phyloP scores from a whole-genome alignment of 1,140 invertebrate species.

The Hyphantria cunea region DNA sequence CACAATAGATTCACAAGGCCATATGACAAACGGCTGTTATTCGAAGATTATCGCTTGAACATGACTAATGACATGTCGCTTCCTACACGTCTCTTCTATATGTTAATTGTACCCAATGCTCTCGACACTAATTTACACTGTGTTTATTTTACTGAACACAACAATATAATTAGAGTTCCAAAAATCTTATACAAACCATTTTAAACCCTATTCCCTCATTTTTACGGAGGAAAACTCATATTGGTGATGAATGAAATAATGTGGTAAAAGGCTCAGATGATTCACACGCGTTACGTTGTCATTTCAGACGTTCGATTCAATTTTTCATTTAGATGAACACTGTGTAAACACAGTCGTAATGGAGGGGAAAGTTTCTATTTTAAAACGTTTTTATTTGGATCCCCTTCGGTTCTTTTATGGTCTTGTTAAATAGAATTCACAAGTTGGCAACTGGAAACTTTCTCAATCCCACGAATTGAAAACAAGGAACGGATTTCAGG shows the following conservation, averaged over 20 bases:
- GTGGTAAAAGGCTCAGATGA: slow-evolving; percentile 45
- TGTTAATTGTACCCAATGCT: slow-evolving; percentile 72
- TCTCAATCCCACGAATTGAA: slow-evolving; percentile 21
- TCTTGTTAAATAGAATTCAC: slow-evolving; percentile 40
- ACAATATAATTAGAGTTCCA: slow-evolving; percentile 32
- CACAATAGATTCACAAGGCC: slow-evolving; percentile 28
- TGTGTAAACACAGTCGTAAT: slow-evolving; percentile 57
- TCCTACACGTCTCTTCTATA: slow-evolving; percentile 58
- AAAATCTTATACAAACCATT: slow-evolving; percentile 20
- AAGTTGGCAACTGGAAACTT: slow-evolving; percentile 42
- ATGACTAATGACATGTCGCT: slow-evolving; percentile 74
- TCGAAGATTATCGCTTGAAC: slow-evolving; percentile 73
- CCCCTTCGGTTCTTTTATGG: slow-evolving; percentile 32
- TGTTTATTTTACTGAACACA: slow-evolving; percentile 68
- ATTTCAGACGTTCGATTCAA: slow-evolving; percentile 67
- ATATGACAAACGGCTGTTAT: slow-evolving; percentile 69
- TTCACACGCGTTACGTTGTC: slow-evolving; percentile 59
- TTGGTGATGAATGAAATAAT: slow-evolving; percentile 9
- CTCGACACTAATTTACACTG: slow-evolving; percentile 73
- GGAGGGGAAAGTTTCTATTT: slow-evolving; percentile 43
- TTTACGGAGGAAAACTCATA: slow-evolving; percentile 9
- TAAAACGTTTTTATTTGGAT: slow-evolving; percentile 41
- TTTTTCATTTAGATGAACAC: slow-evolving; percentile 71
- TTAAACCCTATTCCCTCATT: slow-evolving; percentile 12
- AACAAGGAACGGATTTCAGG: slow-evolving; percentile 8